phyloP scores from a whole-genome alignment of 1,140 invertebrate species.

The Penaeus vannamei region DNA sequence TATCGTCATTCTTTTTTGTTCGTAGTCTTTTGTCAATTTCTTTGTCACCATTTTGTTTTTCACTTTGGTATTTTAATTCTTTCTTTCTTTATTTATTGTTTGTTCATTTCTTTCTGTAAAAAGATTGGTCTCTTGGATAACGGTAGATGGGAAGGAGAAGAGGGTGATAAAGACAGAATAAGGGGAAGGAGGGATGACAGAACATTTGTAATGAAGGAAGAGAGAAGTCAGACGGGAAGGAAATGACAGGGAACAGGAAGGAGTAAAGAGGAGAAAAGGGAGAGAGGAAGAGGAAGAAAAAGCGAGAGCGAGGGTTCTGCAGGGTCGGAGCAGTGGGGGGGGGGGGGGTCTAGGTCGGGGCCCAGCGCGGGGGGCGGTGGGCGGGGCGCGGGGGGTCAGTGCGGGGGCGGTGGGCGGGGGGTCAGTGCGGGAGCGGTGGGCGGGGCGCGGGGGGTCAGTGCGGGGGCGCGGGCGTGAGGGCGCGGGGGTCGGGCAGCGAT shows the following conservation, averaged over 20 bases:
- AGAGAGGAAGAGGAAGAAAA: neutral
- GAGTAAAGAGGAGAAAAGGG: neutral
- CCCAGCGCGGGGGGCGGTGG: neutral
- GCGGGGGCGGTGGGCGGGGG: neutral
- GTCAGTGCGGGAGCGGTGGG: neutral
- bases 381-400: neutral
- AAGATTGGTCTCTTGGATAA: too few relatives aligned
- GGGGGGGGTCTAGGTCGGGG: neutral
- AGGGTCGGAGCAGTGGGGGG: neutral
- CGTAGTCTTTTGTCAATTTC: too few relatives aligned
- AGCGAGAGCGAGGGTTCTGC: neutral
- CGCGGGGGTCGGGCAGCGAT: conserved; percentile 32
- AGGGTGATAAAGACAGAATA: neutral
- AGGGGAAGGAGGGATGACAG: neutral
- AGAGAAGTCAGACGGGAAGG: neutral
- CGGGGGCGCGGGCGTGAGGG: neutral
- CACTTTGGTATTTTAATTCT: too few relatives aligned
- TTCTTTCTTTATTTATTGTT: too few relatives aligned
- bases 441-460: neutral
- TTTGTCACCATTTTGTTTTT: too few relatives aligned
- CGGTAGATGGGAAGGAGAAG: too few relatives aligned
- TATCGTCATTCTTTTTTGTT: too few relatives aligned
- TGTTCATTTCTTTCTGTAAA: too few relatives aligned
- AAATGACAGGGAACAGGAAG: neutral
- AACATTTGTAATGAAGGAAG: neutral